Conservation (phyloP, 2,113 vertebrate species). For the Tyto alba region DNA sequence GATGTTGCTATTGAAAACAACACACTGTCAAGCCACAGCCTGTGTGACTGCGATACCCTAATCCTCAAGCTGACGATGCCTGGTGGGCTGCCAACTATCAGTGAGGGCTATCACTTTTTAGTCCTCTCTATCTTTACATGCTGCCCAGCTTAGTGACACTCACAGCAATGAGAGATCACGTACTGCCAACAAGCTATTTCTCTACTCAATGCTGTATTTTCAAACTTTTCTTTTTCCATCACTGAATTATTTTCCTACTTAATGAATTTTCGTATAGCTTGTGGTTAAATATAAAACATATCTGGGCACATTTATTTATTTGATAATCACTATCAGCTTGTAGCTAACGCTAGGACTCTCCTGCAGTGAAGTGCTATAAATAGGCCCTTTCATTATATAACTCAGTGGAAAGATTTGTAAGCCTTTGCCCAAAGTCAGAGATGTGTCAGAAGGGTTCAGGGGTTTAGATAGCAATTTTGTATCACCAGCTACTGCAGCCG, state of each 20-base stretch:
- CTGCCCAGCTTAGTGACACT: not conserved
- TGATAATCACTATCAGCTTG: not conserved
- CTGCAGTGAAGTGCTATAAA: not conserved
- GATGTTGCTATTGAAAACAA: not conserved
- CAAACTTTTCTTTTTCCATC: not conserved
- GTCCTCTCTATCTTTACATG: not conserved
- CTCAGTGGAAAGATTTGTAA: not conserved
- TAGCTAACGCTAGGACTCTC: not conserved
- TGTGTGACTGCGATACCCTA: not conserved
- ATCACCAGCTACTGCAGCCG: not conserved
- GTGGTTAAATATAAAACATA: not conserved
- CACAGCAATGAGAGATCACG: not conserved
- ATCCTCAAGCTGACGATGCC: not conserved
- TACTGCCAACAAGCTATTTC: not conserved
- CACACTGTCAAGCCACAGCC: not conserved
- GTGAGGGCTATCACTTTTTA: not conserved
- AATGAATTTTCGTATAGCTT: not conserved
- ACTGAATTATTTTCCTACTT: not conserved
- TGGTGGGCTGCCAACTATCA: not conserved
- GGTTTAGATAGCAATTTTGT: not conserved
- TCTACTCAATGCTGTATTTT: not conserved
- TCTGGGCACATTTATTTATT: not conserved
- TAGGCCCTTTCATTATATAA: not conserved
- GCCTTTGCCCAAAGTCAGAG: not conserved
- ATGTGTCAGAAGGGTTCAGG: not conserved